These are phyloP conservation scores for Actinernus sp. DNA, from an alignment of 92 coral and sea anemone species.

Conservation along the genomic window DNA sequence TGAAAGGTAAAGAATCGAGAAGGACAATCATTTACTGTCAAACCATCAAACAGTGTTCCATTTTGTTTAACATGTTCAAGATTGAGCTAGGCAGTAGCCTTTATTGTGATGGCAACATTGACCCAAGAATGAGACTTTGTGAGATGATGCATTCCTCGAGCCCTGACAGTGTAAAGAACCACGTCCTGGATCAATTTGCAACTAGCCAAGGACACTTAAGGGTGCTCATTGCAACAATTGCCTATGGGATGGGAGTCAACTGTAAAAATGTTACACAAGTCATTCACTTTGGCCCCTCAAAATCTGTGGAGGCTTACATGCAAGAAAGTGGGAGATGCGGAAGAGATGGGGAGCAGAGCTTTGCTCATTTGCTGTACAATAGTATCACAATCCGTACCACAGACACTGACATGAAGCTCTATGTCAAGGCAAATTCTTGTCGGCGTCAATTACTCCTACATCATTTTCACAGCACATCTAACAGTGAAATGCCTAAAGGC, in stretches of 20 bases:
- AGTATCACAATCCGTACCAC: slow-evolving; percentile 18
- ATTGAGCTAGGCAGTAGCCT: slow-evolving; percentile 1
- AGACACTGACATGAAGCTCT: slow-evolving; percentile 49
- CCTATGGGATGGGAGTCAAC: slow-evolving; percentile 42
- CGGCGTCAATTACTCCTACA: slow-evolving; percentile 17
- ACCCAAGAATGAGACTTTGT: slow-evolving; percentile 10
- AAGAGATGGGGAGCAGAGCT: slow-evolving; percentile 34
- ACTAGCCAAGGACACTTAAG: slow-evolving; percentile 38
- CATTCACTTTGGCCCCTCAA: slow-evolving; percentile 65
- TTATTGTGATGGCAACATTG: background rate
- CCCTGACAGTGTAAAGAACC: slow-evolving; percentile 17
- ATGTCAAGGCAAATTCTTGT: slow-evolving; percentile 28
- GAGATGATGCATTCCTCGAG: slow-evolving; percentile 33
- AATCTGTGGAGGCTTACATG: too few relatives aligned
- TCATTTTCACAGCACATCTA: slow-evolving; percentile 12
- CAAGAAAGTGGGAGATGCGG: slow-evolving; percentile 52
- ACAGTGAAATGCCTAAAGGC: slow-evolving; percentile 18
- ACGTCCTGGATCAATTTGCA: slow-evolving; percentile 21
- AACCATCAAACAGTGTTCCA: too few relatives aligned
- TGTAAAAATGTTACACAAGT: slow-evolving; percentile 34
- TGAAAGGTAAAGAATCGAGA: slow-evolving; percentile 1
- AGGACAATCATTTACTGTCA: slow-evolving; percentile 42
- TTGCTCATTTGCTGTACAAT: slow-evolving; percentile 34
- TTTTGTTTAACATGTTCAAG: slow-evolving; percentile 10
- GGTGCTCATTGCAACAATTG: slow-evolving; percentile 13